Evolutionary conservation across 2,888 invertebrate species (phyloP).

Genomic region (Melanostoma scalare): DNA sequence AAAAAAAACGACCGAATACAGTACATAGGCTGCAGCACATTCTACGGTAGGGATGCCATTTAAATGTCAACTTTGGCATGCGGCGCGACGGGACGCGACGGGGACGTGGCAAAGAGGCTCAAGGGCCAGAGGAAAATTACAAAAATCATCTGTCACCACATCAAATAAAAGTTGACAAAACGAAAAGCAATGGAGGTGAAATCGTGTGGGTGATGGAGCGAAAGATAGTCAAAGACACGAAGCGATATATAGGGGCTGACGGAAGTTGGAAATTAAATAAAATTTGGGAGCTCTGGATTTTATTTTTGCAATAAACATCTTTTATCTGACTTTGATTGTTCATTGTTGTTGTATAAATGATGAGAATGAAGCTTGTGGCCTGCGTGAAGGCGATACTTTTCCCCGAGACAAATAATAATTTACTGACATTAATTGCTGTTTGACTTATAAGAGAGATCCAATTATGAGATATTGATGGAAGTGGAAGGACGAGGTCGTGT

Average conservation of each 20-base stretch:
- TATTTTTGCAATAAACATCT: slow-evolving; percentile 57
- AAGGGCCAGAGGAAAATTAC: slow-evolving; percentile 51
- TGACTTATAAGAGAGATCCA: slow-evolving; percentile 11
- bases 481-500: background rate
- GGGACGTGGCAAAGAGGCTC: background rate
- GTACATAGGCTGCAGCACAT: slow-evolving; percentile 35
- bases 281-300: slow-evolving; percentile 44
- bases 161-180: slow-evolving; percentile 73
- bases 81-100: slow-evolving; percentile 11
- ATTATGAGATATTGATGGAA: slow-evolving; percentile 11
- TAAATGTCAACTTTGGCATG: slow-evolving; percentile 37
- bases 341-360: slow-evolving; percentile 51
- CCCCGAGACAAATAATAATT: slow-evolving; percentile 7
- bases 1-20: background rate
- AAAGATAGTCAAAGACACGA: slow-evolving; percentile 2
- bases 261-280: slow-evolving; percentile 65
- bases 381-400: background rate
- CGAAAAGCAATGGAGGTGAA: slow-evolving; percentile 67
- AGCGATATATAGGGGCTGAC: background rate
- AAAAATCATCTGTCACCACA: slow-evolving; percentile 73
- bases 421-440: slow-evolving; percentile 34
- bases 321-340: slow-evolving; percentile 62
- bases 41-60: slow-evolving; percentile 41
- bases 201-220: background rate
- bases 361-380: slow-evolving; percentile 32